Percentiles rank a stretch among this genome's conserved stretches.
phyloP scores from a whole-genome alignment of 2,888 invertebrate species.

The Nezara viridula region DNA sequence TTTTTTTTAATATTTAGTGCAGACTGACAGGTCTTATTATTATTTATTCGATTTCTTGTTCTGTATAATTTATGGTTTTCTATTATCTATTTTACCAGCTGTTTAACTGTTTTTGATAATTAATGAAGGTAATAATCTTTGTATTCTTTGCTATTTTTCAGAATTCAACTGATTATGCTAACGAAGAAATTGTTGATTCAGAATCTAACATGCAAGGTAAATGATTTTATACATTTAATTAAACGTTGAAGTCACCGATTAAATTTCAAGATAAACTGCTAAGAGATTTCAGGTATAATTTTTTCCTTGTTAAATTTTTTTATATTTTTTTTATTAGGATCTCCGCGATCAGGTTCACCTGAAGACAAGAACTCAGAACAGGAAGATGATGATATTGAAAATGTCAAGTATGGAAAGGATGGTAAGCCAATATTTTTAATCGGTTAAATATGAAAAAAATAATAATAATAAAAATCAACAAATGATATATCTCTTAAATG shows the following conservation, averaged over 20 bases:
- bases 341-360: slow-evolving; percentile 65
- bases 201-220: slow-evolving; percentile 59
- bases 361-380: slow-evolving; percentile 67
- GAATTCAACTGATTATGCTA: slow-evolving; percentile 58
- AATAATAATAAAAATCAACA: too few relatives aligned
- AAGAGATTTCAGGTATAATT: neutral
- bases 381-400: slow-evolving; percentile 67
- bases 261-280: neutral
- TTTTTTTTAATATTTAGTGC: too few relatives aligned
- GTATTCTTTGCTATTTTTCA: neutral
- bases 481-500: slow-evolving; percentile 35
- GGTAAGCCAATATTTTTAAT: slow-evolving; percentile 66
- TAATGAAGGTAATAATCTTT: neutral
- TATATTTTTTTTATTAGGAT: slow-evolving; percentile 57
- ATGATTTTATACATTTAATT: neutral
- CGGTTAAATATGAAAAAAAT: too few relatives aligned
- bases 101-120: too few relatives aligned
- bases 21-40: too few relatives aligned
- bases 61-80: too few relatives aligned
- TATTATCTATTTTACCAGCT: too few relatives aligned
- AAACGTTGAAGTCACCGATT: too few relatives aligned
- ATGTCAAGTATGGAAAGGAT: slow-evolving; percentile 68
- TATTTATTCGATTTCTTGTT: too few relatives aligned
- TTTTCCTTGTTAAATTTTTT: slow-evolving; percentile 20
- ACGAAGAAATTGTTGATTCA: slow-evolving; percentile 62